These are phyloP conservation scores for Plagiodera versicolora DNA, from an alignment of 2,888 invertebrate genomes.

Conservation along the genomic window DNA sequence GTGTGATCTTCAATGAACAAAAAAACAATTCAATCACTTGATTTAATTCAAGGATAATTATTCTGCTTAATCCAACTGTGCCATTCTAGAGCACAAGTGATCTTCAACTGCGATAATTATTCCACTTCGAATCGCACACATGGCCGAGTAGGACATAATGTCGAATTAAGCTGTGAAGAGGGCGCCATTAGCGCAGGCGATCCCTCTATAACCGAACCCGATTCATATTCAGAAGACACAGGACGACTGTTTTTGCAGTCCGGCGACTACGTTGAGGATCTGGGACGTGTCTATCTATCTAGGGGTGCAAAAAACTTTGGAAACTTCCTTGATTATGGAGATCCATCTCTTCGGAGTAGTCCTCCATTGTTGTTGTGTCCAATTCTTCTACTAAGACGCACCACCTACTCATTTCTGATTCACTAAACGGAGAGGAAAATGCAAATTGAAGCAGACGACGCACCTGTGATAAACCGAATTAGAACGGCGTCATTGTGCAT, in stretches of 20 bases:
- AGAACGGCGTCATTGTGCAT: neutral
- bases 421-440: neutral
- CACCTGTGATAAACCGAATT: neutral
- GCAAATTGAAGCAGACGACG: neutral
- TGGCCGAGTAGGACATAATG: slow-evolving; percentile 44
- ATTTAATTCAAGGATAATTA: too few species aligned
- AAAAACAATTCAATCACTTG: too few species aligned
- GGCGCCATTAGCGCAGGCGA: slow-evolving; percentile 46
- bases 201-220: slow-evolving; percentile 24
- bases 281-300: neutral
- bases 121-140: slow-evolving; percentile 31
- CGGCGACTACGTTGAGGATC: neutral
- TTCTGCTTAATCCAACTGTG: neutral
- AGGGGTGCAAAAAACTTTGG: neutral
- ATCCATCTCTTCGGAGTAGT: too few species aligned
- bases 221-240: slow-evolving; percentile 10
- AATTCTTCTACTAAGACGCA: neutral
- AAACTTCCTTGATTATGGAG: too few species aligned
- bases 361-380: too few species aligned
- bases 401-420: neutral
- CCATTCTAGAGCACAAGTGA: neutral
- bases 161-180: slow-evolving; percentile 48
- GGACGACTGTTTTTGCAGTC: slow-evolving; percentile 2
- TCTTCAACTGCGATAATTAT: neutral
- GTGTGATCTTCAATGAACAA: too few species aligned